Conservation (phyloP, 2,888 invertebrate species). For the Caenorhabditis afra region DNA sequence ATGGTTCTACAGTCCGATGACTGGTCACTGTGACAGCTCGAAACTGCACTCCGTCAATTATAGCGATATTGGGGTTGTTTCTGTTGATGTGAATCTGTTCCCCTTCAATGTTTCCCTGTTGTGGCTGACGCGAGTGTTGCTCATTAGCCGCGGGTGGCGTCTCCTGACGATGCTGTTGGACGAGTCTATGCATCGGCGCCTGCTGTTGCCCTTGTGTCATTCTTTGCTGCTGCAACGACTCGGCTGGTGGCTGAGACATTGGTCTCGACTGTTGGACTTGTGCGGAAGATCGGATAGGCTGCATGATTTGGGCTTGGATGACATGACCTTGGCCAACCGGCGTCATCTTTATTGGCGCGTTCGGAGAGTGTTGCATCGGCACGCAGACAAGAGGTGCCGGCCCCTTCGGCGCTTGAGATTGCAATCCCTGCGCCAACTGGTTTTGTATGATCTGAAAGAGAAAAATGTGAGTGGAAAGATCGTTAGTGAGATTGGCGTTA, state of each 20-base stretch:
- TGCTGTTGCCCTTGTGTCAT: not conserved
- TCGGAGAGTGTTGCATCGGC: too few relatives aligned
- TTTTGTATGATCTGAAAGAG: too few relatives aligned
- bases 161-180: not conserved
- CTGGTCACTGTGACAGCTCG: not conserved
- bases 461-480: too few relatives aligned
- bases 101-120: not conserved
- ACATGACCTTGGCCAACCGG: too few relatives aligned
- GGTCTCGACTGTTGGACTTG: not conserved
- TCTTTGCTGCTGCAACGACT: not conserved
- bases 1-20: too few relatives aligned
- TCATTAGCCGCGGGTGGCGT: not conserved
- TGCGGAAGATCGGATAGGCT: not conserved
- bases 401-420: too few relatives aligned
- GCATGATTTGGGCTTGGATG: too few relatives aligned
- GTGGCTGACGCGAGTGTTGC: conserved; percentile 13
- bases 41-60: conserved; percentile 26
- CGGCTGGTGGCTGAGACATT: not conserved
- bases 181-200: too few relatives aligned
- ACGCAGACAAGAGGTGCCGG: too few relatives aligned
- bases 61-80: conserved; percentile 26
- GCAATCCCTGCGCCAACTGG: too few relatives aligned
- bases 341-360: too few relatives aligned
- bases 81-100: not conserved
- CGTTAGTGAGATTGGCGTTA: too few relatives aligned